A percentile compares a stretch with the other conserved stretches of the same genome.
phyloP scores from a whole-genome alignment of 1,140 invertebrate species.

The Thereuonema tuberculata region DNA sequence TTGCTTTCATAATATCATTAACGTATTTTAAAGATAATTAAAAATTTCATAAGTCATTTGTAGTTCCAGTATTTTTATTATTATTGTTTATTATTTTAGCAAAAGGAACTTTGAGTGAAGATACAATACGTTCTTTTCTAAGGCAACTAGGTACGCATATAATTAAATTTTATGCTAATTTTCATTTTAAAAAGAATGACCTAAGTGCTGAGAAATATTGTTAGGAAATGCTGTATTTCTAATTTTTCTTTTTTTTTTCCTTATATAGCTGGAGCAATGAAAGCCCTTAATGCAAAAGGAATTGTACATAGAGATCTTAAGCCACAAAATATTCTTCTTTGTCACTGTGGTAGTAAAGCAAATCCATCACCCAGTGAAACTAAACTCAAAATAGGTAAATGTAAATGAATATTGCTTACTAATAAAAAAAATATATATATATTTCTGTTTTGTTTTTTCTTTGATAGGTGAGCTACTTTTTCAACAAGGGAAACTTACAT shows the following conservation, averaged over 20 bases:
- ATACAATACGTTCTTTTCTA: slow-evolving; percentile 89
- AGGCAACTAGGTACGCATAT: slow-evolving; percentile 64
- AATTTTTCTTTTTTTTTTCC: slow-evolving; percentile 13
- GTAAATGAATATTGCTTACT: neutral
- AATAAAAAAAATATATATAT: no score
- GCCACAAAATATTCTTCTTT: slow-evolving; percentile 90
- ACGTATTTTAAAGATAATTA: slow-evolving; percentile 14
- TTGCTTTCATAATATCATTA: neutral
- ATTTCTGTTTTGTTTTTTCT: no score
- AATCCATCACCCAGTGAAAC: slow-evolving; percentile 83
- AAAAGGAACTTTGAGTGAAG: slow-evolving; percentile 88
- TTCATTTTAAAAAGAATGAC: slow-evolving; percentile 7
- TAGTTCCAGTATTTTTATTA: slow-evolving; percentile 12
- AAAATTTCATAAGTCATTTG: slow-evolving; percentile 3
- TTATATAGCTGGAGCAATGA: slow-evolving; percentile 79
- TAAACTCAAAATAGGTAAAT: slow-evolving; percentile 79
- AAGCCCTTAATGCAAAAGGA: slow-evolving; percentile 87
- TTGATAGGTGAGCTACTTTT: no score
- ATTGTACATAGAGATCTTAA: slow-evolving; percentile 98
- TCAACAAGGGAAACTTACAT: no score
- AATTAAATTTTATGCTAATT: neutral
- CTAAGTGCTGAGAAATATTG: no score
- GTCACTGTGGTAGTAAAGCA: slow-evolving; percentile 54
- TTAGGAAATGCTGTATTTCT: no score
- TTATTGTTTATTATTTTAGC: slow-evolving; percentile 35